phyloP scores from a whole-genome alignment of 2,797 vertebrate species.

The Phoeniculus purpureus region DNA sequence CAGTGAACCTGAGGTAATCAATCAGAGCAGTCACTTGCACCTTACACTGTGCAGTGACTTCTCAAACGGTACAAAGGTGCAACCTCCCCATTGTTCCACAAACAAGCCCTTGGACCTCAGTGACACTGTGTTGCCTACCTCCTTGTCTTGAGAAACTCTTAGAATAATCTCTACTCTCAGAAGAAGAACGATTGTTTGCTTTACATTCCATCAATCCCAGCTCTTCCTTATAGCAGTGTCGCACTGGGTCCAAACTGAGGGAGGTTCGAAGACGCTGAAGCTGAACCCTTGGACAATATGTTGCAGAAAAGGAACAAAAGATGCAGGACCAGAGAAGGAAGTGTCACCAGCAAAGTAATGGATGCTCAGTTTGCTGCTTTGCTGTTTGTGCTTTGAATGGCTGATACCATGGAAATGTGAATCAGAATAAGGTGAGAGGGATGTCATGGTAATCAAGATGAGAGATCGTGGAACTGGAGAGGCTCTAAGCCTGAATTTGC shows the following conservation, averaged over 20 bases:
- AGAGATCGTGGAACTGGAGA: neutral
- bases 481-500: conserved; percentile 29
- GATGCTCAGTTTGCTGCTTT: neutral
- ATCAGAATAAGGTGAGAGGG: neutral
- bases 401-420: neutral
- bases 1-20: neutral
- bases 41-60: neutral
- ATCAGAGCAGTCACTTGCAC: neutral
- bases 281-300: neutral
- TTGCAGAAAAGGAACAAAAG: neutral
- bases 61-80: neutral
- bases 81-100: neutral
- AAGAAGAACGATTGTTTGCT: neutral
- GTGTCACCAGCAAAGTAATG: neutral
- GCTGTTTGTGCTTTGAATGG: neutral
- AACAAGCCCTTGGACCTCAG: neutral
- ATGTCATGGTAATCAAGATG: conserved; percentile 48
- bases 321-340: neutral
- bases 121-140: neutral
- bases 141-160: neutral
- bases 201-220: neutral
- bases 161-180: neutral
- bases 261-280: neutral
- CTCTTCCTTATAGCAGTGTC: neutral
- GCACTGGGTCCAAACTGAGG: neutral